A percentile compares a stretch with the other conserved stretches of the same genome.
These are phyloP conservation scores for Delphinapterus leucas DNA, from an alignment of 2,113 vertebrate genomes.

Conservation along the genomic window DNA sequence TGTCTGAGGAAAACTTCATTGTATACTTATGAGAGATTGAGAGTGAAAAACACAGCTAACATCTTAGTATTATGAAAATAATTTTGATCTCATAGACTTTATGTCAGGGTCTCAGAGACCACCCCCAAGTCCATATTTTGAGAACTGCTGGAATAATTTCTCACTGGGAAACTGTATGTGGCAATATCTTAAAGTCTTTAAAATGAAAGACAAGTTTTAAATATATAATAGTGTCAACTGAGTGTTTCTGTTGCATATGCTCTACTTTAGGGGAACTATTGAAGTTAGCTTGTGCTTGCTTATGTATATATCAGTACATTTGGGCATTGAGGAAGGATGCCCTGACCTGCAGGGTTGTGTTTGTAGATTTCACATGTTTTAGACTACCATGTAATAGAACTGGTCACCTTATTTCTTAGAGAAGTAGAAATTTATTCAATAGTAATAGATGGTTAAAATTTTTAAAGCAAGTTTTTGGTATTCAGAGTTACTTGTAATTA, in stretches of 20 bases:
- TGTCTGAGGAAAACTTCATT: background rate
- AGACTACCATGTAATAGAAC: background rate
- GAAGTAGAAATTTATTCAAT: constrained; percentile 14
- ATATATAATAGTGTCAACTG: background rate
- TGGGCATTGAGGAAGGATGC: background rate
- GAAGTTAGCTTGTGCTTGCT: background rate
- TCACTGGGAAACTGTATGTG: background rate
- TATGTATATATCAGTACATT: background rate
- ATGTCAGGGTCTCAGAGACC: background rate
- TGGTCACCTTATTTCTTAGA: background rate
- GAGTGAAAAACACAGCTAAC: background rate
- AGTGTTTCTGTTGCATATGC: background rate
- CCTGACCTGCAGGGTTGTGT: background rate
- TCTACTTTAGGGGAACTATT: background rate
- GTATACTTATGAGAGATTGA: background rate
- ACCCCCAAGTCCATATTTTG: background rate
- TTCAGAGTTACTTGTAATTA: constrained; percentile 2
- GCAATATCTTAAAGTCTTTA: background rate
- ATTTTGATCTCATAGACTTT: background rate
- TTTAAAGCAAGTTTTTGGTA: constrained; percentile 22
- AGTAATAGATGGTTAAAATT: background rate
- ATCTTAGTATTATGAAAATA: background rate
- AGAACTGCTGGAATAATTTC: background rate
- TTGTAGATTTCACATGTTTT: background rate
- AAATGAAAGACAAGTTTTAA: background rate